Conservation (phyloP, 2,797 vertebrate genomes). For the Sebastes minor region DNA sequence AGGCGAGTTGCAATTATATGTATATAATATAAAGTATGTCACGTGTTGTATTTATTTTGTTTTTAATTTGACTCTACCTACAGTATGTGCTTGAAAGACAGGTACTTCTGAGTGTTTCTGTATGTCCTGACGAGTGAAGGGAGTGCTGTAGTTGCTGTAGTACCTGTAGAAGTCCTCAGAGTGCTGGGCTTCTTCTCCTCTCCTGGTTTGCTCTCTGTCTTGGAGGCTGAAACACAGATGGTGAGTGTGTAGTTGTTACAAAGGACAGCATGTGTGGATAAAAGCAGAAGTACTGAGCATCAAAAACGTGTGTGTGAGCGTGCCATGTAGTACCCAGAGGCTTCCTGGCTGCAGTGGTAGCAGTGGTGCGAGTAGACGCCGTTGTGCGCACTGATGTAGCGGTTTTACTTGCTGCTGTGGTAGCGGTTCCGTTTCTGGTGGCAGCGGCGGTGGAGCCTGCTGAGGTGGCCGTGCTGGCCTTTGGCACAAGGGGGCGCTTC, state of each 20-base stretch:
- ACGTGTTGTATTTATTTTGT: background rate
- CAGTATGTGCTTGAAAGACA: no score
- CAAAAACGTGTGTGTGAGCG: background rate
- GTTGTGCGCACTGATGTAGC: slow-evolving; percentile 57
- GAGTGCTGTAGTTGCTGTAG: background rate
- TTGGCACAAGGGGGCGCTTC: slow-evolving; percentile 84
- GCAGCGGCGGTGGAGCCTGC: slow-evolving; percentile 53
- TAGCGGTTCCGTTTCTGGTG: slow-evolving; percentile 72
- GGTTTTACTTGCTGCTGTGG: slow-evolving; percentile 66
- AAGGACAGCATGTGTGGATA: background rate
- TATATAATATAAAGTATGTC: background rate
- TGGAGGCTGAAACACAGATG: slow-evolving; percentile 79
- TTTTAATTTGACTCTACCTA: background rate
- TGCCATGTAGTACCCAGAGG: slow-evolving; percentile 77
- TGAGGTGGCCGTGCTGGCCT: slow-evolving; percentile 64
- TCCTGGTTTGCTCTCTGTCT: slow-evolving; percentile 85
- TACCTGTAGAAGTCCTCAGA: slow-evolving; percentile 88
- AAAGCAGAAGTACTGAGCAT: background rate
- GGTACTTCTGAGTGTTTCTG: background rate
- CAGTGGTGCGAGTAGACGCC: slow-evolving; percentile 40
- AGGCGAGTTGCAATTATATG: background rate
- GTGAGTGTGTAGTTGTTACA: background rate
- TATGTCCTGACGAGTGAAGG: background rate
- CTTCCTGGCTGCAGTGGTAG: slow-evolving; percentile 81
- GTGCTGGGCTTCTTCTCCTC: slow-evolving; percentile 86